Evolutionary conservation across 2,797 vertebrate species (phyloP).

Genomic region (Pantherophis vulpinus): DNA sequence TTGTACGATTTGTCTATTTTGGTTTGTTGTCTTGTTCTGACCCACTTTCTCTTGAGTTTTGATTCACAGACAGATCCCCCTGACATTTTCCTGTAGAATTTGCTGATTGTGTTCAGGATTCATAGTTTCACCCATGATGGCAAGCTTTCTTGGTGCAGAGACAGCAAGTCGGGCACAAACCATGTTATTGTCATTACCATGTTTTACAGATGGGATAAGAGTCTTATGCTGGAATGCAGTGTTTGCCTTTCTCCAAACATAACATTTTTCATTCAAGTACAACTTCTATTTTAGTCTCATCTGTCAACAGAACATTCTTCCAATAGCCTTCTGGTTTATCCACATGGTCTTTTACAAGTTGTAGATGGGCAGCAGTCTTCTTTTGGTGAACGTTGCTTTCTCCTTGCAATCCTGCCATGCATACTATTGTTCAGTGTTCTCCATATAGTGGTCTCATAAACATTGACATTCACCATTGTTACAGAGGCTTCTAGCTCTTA

Average conservation of each 20-base stretch:
- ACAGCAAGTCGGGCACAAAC: neutral
- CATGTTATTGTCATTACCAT: neutral
- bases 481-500: neutral
- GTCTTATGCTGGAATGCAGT: neutral
- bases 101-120: neutral
- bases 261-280: neutral
- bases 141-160: neutral
- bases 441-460: neutral
- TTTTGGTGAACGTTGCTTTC: neutral
- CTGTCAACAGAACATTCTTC: neutral
- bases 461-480: neutral
- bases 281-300: neutral
- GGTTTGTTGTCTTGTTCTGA: neutral
- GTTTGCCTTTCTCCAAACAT: neutral
- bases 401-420: neutral
- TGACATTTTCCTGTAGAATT: neutral
- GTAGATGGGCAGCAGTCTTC: neutral
- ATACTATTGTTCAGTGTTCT: neutral
- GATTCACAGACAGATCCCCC: neutral
- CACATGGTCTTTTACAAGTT: neutral
- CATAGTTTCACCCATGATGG: neutral
- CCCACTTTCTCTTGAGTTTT: neutral
- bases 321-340: neutral
- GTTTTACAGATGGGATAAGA: neutral
- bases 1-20: neutral